phyloP scores from a whole-genome alignment of 2,113 vertebrate species.

The Pelobates fuscus region DNA sequence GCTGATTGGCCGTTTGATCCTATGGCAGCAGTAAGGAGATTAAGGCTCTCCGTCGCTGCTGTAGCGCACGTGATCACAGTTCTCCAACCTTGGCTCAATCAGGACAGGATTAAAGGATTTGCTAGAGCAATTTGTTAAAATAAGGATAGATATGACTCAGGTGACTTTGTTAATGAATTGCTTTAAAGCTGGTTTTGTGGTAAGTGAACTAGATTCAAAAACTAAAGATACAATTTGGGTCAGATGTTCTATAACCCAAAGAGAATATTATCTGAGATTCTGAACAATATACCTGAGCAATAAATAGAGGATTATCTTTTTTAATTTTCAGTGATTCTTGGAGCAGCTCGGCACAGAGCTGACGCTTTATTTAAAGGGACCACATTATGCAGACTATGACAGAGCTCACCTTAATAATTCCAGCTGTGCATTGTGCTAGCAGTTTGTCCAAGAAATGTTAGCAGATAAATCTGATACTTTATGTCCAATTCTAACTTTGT shows the following conservation, averaged over 20 bases:
- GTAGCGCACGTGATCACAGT: slow-evolving; percentile 60
- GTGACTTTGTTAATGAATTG: slow-evolving; percentile 66
- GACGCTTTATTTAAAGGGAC: too few relatives aligned
- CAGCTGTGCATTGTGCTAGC: too few relatives aligned
- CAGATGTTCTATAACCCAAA: slow-evolving; percentile 26
- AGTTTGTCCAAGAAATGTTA: too few relatives aligned
- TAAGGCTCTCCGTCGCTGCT: slow-evolving; percentile 63
- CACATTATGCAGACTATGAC: too few relatives aligned
- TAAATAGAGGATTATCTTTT: too few relatives aligned
- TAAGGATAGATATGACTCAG: slow-evolving; percentile 63
- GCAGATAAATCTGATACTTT: too few relatives aligned
- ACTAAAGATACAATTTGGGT: slow-evolving; percentile 58
- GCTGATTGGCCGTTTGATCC: slow-evolving; percentile 53
- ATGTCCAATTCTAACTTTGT: too few relatives aligned
- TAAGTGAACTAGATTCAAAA: slow-evolving; percentile 50
- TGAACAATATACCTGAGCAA: too few relatives aligned
- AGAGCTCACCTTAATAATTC: too few relatives aligned
- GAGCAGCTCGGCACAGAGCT: too few relatives aligned
- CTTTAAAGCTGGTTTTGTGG: slow-evolving; percentile 63
- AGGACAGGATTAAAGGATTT: slow-evolving; percentile 70
- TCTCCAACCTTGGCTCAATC: slow-evolving; percentile 60
- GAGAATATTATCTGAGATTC: slow-evolving; percentile 48
- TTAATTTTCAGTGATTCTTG: too few relatives aligned
- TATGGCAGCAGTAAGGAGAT: slow-evolving; percentile 64
- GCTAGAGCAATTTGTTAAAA: slow-evolving; percentile 69